Base-by-base conservation (phyloP, 1,140 invertebrate genomes). In the Hyphantria cunea region DNA sequence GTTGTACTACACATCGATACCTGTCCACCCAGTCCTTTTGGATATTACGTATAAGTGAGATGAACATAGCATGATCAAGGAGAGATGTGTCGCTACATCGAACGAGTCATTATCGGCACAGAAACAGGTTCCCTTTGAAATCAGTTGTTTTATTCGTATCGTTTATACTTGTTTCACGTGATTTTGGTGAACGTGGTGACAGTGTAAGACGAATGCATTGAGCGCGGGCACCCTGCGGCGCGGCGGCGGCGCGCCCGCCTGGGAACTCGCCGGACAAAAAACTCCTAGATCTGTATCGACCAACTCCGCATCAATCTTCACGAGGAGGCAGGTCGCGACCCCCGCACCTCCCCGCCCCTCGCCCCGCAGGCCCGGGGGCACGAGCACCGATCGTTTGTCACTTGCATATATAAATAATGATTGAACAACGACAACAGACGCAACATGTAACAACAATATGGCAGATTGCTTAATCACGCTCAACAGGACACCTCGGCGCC, bases 281-380 rank as follows among this genome's bases (percentile, higher is more conserved):
- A 64, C 55, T 45, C 63, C 61, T 66, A 73, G 80, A 84, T 80
- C 74, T 60, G 60, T 83, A 84, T 82, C 78, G 68, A 68, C 12
- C 55, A 37, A 45, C 69, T 59, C 41, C 62, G 74, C 77, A 84
- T 84, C 79, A 78, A 84, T 84, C 79, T 84, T 78, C 32, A 34
- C 25, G 13, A 14, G 42, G 45, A 49, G 15, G 42, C 55, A 14
- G 12, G 10, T 33, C 55, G 32, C 15, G 14, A 10, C 14, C 45
- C 55, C 54, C 15, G 32, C 44, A 13, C 37, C 14, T 15, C 13
- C 39, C 7, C 37, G 59, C 47, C 53, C 52, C 55, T 41, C 51
- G 3, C 55, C 32, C 52, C 60, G 53, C 48, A 32, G 37, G 54
- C 32, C 52, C 14, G 42, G 13, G 34, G 33, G 50, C 50, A 66